A percentile compares a stretch with the other conserved stretches of the same genome.
Conservation (phyloP, 2,888 invertebrate genomes). For the Nemoura dubitans region DNA sequence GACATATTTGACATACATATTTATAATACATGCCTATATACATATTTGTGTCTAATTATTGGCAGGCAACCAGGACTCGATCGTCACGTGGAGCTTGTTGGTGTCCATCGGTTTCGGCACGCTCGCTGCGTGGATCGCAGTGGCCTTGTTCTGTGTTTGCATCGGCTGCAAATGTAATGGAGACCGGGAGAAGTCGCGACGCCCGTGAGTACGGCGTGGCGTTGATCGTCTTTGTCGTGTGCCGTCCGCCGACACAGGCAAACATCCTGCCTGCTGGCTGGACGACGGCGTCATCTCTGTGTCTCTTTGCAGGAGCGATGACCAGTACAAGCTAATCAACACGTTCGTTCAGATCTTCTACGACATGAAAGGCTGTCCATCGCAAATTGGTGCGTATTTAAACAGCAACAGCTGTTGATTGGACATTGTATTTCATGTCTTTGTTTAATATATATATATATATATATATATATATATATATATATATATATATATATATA, state of each 20-base stretch:
- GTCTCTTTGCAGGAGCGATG: not conserved
- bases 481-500: too few species aligned
- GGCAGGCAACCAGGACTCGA: not conserved
- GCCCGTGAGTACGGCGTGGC: not conserved
- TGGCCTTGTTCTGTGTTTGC: not conserved
- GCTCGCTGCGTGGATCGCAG: not conserved
- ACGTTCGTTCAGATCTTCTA: conserved; percentile 34
- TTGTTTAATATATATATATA: too few species aligned
- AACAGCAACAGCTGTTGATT: too few species aligned
- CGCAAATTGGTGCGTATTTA: too few species aligned
- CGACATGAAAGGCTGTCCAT: conserved; percentile 18
- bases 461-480: too few species aligned
- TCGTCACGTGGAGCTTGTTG: not conserved
- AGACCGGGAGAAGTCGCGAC: not conserved
- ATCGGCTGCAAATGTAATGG: not conserved
- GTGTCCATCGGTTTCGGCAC: conserved; percentile 21
- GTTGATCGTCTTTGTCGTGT: not conserved
- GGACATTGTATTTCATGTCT: too few species aligned
- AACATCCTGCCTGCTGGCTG: not conserved
- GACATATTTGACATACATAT: too few species aligned
- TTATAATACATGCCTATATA: too few species aligned
- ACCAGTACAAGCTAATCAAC: conserved; percentile 29
- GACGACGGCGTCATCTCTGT: not conserved
- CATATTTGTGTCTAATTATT: not conserved
- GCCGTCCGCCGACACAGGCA: too few species aligned